Base-by-base conservation (phyloP, 2,113 vertebrate species). In the Pogonocichla stellata region DNA sequence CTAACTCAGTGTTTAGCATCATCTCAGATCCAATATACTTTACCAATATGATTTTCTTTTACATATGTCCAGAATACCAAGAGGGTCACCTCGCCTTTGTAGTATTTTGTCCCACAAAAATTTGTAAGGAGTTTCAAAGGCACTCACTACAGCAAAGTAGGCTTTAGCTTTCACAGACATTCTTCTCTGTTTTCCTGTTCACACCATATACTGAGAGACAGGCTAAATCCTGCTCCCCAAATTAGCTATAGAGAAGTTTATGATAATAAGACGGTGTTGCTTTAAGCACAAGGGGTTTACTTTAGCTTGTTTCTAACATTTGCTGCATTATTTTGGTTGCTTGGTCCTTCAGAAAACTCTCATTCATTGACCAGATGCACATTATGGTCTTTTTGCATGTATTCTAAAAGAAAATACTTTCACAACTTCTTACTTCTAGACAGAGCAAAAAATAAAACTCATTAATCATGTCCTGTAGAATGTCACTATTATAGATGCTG, bases 401-500 rank as follows among this genome's bases (percentile, higher is more conserved):
- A 92, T 48, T 72, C 48, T 66, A 60, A 83, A 47, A 94, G 78
- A 93, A 77, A 96, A 69, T 79, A 16, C 86, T 93, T 97, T 88
- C 34, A 94, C 74, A 97, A 96, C 20, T 95, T 90, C 86, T 95
- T 93, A 81, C 48, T 96, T 97, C 74, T 62, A 93, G 70, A 88
- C 53, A 95, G 83, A 96, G 70, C 42, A 65, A 93, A 93, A 96
- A 93, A 77, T 92, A 93, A 96, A 97, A 75, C 50, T 92, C 95
- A 96, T 98, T 97, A 97, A 96, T 98, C 96, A 95, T 64, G 75
- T 96, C 91, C 84, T 93, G 56, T 42, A 93, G 71, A 96, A 96
- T 93, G 92, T 96, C 96, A 92, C 96, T 97, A 97, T 98, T 98
- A 98, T 96, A 94, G 96, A 98, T 97, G 94, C 92, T 84, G 57